Evolutionary conservation across 2,797 vertebrate genomes (phyloP), one percentile per base, ranked within the genome.

Genomic region (Enteromius paludinosus): DNA sequence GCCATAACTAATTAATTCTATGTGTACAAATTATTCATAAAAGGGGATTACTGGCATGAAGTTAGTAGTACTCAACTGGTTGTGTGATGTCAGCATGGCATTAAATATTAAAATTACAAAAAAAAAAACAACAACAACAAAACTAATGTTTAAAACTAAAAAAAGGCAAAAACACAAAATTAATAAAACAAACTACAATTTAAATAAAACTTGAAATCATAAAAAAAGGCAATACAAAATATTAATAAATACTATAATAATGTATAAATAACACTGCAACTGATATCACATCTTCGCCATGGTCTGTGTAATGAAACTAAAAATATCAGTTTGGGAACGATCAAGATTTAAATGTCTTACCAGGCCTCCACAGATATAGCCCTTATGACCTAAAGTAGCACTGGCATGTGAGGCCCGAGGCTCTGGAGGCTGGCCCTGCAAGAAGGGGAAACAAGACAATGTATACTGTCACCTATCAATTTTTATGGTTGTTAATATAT

Each of bases 351-450:
- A 68, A 68, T 20, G 23, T 93, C 97, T 95, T 91, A 98, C 97
- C 95, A 94, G 90, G 47, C 97, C 97, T 30, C 97, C 97, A 12
- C 96, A 97, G 87, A 99, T 82, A 90, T 96, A 99, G 70, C 97
- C 98, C 88, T 94, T 98, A 90, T 94, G 96, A 86, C 96, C 96
- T 85, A 97, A 89, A 64, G 95, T 89, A 82, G 97, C 95, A 79
- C 96, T 96, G 0, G 96, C 94, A 71, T 98, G 97, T 87, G 95
- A 95, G 25, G 96, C 96, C 91, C 97, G 95, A 66, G 97, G 96
- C 54, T 94, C 89, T 4, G 97, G 98, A 75, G 93, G 92, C 11
- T 88, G 85, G 87, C 94, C 96, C 97, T 99, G 91, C 17, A 92
- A 93, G 1, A 83, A 59, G 89, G 15, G 77, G 49, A 45, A 23